Base-by-base conservation (phyloP, 2,797 vertebrate species). In the Alfaro cultratus region DNA sequence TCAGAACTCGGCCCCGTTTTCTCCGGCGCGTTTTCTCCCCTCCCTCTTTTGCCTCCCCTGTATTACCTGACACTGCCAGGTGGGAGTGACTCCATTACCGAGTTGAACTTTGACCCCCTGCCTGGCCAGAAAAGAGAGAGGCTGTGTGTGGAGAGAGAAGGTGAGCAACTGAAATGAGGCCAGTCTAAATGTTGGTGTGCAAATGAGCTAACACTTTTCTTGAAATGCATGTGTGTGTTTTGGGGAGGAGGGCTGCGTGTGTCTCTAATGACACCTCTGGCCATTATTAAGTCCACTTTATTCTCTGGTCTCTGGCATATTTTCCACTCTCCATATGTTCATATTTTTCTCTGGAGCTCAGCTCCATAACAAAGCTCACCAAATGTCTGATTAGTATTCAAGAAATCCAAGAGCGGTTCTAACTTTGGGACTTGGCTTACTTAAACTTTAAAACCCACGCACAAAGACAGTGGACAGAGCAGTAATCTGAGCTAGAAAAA, bases 81-180 rank as follows among this genome's bases (percentile, higher is more conserved):
- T 93, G 93, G 91, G 92, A 92, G 92, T 93, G 92, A 94, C 92
- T 95, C 93, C 88, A 94, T 94, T 94, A 94, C 89, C 18, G 74
- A 90, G 87, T 90, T 93, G 92, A 93, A 93, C 93, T 88, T 83
- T 89, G 91, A 93, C 92, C 92, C 74, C 0, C 12, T 71, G 91
- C 84, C 83, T 85, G 86, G 89, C 91, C 87, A 90, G 91, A 86
- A 82, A 83, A 81, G 60, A 81, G 82, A 84, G 77, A n/a, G 73
- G 80, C 75, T 43, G 41, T 46, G 45, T 45, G 76, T 45, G 13
- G 79, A 34, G 67, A 46, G 49, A 73, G 57, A 53, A 29, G 21
- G 73, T 0, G n/a, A 78, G 85, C 70, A 72, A 53, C 85, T 83
- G 79, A 90, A 91, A 90, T 81, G 83, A 90, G 92, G 90, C 78